A percentile compares a stretch with the other conserved stretches of the same genome.
Conservation (phyloP, 2,113 vertebrate species). For the Donacobius atricapilla region DNA sequence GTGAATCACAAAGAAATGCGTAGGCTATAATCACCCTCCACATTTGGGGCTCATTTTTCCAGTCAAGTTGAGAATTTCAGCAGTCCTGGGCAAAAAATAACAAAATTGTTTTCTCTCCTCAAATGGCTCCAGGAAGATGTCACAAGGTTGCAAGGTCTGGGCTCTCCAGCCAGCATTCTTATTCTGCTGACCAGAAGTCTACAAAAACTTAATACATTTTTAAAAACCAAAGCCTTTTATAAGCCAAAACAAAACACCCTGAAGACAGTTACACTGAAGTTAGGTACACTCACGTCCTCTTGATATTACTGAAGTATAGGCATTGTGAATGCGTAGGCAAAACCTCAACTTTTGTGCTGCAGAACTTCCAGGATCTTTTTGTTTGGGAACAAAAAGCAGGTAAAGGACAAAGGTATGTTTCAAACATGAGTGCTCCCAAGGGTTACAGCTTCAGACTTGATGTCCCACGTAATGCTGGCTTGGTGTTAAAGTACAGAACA, state of each 20-base stretch:
- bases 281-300: not conserved
- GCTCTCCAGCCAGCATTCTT: not conserved
- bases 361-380: not conserved
- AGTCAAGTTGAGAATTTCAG: not conserved
- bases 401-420: not conserved
- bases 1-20: constrained; percentile 21
- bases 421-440: rapidly evolving
- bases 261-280: not conserved
- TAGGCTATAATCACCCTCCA: constrained; percentile 10
- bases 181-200: not conserved
- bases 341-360: not conserved
- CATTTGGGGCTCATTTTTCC: not conserved
- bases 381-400: rapidly evolving
- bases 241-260: not conserved
- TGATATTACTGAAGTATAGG: not conserved
- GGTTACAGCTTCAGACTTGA: not conserved
- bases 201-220: not conserved
- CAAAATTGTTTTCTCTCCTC: not conserved
- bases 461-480: too few relatives aligned
- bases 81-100: not conserved
- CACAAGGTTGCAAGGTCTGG: not conserved
- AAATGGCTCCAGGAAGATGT: not conserved
- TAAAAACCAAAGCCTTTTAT: not conserved
- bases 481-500: not conserved
- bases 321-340: not conserved